phyloP scores from a whole-genome alignment of 2,113 vertebrate species.

The Xyrauchen texanus region DNA sequence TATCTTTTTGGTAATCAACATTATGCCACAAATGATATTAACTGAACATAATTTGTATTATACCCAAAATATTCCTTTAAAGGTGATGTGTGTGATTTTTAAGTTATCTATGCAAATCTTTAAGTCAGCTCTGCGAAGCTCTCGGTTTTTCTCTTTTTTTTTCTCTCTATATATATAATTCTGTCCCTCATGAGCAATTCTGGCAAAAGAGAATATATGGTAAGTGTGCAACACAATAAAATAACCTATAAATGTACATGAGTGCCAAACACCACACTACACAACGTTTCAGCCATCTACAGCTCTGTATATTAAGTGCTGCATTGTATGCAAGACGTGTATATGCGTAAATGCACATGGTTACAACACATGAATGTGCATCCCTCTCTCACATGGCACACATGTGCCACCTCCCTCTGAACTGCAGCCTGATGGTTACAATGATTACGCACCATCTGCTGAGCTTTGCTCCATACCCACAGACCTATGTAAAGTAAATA shows the following conservation, averaged over 20 bases:
- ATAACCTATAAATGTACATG: too few species aligned
- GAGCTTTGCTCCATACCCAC: constrained; percentile 13
- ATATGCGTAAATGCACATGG: constrained; percentile 17
- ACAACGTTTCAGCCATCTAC: background rate
- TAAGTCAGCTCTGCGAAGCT: too few species aligned
- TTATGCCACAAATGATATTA: too few species aligned
- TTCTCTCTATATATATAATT: too few species aligned
- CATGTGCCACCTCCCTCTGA: background rate
- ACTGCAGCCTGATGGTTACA: constrained; percentile 41
- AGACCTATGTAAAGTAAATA: background rate
- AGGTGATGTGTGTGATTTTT: too few species aligned
- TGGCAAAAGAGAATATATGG: background rate
- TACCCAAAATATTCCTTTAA: too few species aligned
- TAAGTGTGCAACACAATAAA: background rate
- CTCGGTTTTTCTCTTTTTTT: too few species aligned
- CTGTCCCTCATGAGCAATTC: too few species aligned
- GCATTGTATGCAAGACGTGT: background rate
- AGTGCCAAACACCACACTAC: background rate
- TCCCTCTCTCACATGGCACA: constrained; percentile 18
- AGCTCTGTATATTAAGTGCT: constrained; percentile 16
- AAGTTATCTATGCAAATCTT: too few species aligned
- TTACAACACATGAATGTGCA: background rate
- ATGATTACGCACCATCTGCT: constrained; percentile 37
- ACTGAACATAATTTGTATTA: too few species aligned
- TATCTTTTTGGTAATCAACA: too few species aligned